Evolutionary conservation across 2,888 invertebrate species (phyloP), one percentile per base, ranked within the genome.

Genomic region (Stenurella melanura): DNA sequence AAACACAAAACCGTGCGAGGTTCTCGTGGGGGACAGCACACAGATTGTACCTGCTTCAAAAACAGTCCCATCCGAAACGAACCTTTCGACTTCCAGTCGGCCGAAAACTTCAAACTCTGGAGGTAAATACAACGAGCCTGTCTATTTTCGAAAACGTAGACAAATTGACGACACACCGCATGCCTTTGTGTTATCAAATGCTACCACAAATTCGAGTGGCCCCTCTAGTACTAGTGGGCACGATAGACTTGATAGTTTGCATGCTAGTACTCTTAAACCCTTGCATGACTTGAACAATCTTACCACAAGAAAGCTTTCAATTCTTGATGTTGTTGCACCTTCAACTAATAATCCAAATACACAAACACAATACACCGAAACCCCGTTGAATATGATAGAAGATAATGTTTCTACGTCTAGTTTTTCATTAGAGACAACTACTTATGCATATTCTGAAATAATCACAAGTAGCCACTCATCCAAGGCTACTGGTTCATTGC

Each of bases 1-100:
- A 90, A 94, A 94, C 86, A 92, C 95, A 83, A 95, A 95, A 89
- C 94, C 95, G 78, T 96, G 96, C 92, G 94, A 95, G 87, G 96
- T 96, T 85, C 91, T 96, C 87, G 96, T 96, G 84, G 95, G 94
- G 85, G 96, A 95, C 88, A 94, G 93, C 86, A 90, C 93, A 80
- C 94, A 94, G 89, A 91, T 93, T 83, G 91, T 92, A 79, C 91
- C 92, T 87, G 93, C 95, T 77, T 93, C 94, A 75, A 95, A 95
- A 90, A 82, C 83, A 7, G 92, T 93, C 81, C 92, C 93, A 82
- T 91, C 94, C 81, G 94, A 94, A 74, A 93, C 91, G 86, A 94
- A 95, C 90, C 93, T 94, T 87, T 94, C 95, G 84, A 90, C 94
- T 83, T 91, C 93, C 84, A 92, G 91, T 86, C 90, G 92, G 88